Conservation (phyloP, 1,140 invertebrate genomes). For the Papilio dardanus region DNA sequence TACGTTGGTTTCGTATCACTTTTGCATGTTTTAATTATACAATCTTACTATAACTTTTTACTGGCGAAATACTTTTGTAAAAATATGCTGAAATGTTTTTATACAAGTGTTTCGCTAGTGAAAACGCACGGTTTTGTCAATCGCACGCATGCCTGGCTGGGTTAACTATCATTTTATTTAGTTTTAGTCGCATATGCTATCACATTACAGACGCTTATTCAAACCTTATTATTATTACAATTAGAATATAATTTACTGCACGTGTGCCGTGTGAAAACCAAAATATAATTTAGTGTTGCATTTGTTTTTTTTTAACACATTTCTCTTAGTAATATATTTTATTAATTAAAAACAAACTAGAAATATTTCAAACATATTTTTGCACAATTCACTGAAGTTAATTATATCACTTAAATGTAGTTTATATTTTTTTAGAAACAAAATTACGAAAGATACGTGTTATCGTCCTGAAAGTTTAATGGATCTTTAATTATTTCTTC, state of each 20-base stretch:
- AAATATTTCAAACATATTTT: conserved; percentile 35
- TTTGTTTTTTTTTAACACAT: conserved; percentile 6
- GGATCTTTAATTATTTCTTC: not conserved
- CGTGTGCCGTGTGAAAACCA: not conserved
- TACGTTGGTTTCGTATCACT: conserved; percentile 75
- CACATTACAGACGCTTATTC: not conserved
- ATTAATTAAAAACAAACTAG: not conserved
- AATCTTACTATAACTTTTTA: not conserved
- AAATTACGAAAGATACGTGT: conserved; percentile 10
- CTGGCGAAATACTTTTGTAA: not conserved
- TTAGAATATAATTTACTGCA: not conserved
- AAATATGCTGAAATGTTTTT: conserved; percentile 35
- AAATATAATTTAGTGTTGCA: not conserved
- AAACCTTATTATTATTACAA: not conserved
- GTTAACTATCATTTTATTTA: not conserved
- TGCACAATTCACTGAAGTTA: not conserved
- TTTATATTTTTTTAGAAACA: conserved; percentile 3
- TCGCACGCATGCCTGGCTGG: conserved; percentile 15
- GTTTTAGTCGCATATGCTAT: not conserved
- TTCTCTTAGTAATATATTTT: not conserved
- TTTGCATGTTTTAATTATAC: conserved; percentile 56
- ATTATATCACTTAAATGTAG: conserved; percentile 1
- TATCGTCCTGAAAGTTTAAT: conserved; percentile 7
- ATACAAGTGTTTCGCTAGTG: conserved; percentile 34
- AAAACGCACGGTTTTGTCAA: not conserved